Percentiles rank a stretch among this genome's conserved stretches.
These are phyloP conservation scores for Onychomys arenicola DNA, from an alignment of 2,797 vertebrate genomes.

Conservation along the genomic window DNA sequence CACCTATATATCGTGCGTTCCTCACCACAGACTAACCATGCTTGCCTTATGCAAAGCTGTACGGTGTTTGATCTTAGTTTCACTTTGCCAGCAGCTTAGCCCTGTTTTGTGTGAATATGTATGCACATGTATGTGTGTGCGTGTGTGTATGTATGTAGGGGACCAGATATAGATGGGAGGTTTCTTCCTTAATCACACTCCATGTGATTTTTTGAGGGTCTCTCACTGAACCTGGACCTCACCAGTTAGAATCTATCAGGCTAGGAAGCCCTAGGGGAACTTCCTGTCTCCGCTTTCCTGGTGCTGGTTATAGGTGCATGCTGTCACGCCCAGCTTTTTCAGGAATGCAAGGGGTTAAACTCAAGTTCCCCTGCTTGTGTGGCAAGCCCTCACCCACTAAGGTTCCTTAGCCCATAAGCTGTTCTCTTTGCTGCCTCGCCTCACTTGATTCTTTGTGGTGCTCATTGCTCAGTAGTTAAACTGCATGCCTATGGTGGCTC, in stretches of 20 bases:
- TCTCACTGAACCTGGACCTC: not conserved
- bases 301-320: not conserved
- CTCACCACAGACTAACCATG: not conserved
- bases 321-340: not conserved
- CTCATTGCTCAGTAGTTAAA: not conserved
- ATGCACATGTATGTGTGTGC: not conserved
- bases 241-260: not conserved
- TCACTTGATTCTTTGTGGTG: not conserved
- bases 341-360: not conserved
- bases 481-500: too few relatives aligned
- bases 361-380: not conserved
- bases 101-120: not conserved
- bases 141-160: not conserved
- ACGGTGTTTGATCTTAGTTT: not conserved
- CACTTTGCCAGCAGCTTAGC: too few relatives aligned
- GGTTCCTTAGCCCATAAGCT: too few relatives aligned
- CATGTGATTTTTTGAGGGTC: not conserved
- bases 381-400: too few relatives aligned
- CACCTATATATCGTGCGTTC: not conserved
- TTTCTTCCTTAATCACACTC: not conserved
- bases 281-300: too few relatives aligned
- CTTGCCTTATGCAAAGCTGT: not conserved
- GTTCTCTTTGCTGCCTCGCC: not conserved
- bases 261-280: not conserved
- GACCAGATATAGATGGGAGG: not conserved